A percentile compares a stretch with the other conserved stretches of the same genome.
Conservation (phyloP, 2,797 vertebrate species). For the Anguilla megastoma region DNA sequence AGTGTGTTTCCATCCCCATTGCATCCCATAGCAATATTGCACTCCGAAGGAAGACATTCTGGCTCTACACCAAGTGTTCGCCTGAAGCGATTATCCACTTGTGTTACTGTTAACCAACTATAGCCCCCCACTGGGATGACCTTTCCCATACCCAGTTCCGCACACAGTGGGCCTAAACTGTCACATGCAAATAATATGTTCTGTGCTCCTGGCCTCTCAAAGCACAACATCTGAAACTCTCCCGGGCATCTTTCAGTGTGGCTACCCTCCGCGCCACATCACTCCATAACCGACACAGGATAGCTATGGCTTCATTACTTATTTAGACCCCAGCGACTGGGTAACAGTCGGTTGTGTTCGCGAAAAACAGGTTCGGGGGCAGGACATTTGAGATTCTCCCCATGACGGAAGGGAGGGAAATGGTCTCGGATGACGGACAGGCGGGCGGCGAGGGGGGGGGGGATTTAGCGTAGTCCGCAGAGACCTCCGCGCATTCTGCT, state of each 20-base stretch:
- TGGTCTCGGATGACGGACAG: not conserved
- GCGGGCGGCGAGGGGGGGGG: not conserved
- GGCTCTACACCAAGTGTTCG: not conserved
- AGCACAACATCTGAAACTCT: not conserved
- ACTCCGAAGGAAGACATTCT: not conserved
- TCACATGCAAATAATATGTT: not conserved
- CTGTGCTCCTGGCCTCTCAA: not conserved
- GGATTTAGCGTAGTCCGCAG: not conserved
- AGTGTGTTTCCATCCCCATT: not conserved
- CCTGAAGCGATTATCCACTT: not conserved
- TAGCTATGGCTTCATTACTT: constrained; percentile 3
- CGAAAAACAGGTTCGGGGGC: not conserved
- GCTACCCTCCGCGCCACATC: not conserved
- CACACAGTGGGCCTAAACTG: not conserved
- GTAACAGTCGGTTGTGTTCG: not conserved
- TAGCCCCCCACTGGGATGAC: not conserved
- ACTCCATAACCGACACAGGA: constrained; percentile 10
- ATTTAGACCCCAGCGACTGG: constrained; percentile 16
- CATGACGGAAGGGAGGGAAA: not conserved
- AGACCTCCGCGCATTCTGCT: not conserved
- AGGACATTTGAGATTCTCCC: not conserved
- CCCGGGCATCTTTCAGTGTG: not conserved
- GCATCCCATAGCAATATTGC: not conserved
- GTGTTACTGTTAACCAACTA: not conserved
- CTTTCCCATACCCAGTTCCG: not conserved